Conservation (phyloP, 2,113 vertebrate species). For the Notiomystis cincta region DNA sequence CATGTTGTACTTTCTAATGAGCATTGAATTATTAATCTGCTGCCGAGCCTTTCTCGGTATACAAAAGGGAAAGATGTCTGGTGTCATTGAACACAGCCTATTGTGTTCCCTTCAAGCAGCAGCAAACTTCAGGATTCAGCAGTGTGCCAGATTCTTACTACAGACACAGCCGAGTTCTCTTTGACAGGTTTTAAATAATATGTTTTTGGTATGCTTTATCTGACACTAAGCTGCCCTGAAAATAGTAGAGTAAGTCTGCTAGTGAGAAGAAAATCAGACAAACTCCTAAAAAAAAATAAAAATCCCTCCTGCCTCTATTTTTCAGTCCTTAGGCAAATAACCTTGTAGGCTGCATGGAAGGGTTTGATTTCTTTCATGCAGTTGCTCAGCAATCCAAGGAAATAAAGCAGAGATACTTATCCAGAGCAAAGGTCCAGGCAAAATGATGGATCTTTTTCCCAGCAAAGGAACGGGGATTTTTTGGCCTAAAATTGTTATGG, state of each 20-base stretch:
- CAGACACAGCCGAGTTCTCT: background rate
- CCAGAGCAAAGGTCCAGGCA: background rate
- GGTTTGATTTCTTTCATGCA: background rate
- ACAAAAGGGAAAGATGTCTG: conserved; percentile 4
- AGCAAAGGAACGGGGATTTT: background rate
- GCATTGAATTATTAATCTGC: conserved; percentile 51
- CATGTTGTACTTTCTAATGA: conserved; percentile 11
- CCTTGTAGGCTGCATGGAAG: background rate
- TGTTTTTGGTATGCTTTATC: conserved; percentile 40
- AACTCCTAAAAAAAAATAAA: background rate
- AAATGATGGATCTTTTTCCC: background rate
- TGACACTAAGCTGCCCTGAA: conserved; percentile 62
- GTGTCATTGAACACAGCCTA: background rate
- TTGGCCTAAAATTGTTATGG: background rate
- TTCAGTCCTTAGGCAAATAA: conserved; percentile 49
- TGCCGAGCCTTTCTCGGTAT: background rate
- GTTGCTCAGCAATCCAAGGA: background rate
- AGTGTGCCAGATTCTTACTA: background rate
- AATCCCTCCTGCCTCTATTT: background rate
- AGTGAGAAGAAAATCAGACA: conserved; percentile 39
- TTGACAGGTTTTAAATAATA: conserved; percentile 56
- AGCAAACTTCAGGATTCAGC: conserved; percentile 33
- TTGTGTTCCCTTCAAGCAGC: conserved; percentile 6
- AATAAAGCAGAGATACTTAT: background rate
- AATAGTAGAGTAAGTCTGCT: conserved; percentile 23